Percentiles rank a stretch among this genome's conserved stretches.
Evolutionary conservation across 2,113 vertebrate species (phyloP).

Genomic region (Centrocercus urophasianus): DNA sequence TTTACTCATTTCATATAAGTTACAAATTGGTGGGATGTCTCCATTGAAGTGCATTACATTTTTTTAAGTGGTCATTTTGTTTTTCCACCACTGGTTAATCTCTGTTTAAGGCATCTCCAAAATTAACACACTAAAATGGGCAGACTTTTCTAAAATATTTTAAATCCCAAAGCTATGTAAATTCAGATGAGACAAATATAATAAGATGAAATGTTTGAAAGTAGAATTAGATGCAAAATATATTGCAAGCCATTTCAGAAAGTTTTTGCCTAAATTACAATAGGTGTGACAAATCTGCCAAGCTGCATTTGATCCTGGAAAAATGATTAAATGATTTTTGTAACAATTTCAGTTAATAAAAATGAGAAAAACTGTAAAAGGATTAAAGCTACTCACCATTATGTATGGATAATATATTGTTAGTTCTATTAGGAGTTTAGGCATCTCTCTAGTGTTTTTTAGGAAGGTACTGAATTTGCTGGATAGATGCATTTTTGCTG

Average conservation of each 20-base stretch:
- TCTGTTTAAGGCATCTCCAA: fast-evolving
- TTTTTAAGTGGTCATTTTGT: fast-evolving
- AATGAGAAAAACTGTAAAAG: background rate
- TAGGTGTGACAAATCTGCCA: background rate
- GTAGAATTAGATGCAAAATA: background rate
- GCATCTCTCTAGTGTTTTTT: background rate
- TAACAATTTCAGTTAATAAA: background rate
- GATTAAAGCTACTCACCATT: background rate
- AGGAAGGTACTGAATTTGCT: background rate
- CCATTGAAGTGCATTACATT: background rate
- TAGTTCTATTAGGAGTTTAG: background rate
- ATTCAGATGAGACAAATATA: background rate
- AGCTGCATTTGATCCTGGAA: background rate
- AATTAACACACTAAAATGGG: background rate
- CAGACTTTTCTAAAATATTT: background rate
- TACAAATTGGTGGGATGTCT: fast-evolving
- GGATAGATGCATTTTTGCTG: background rate
- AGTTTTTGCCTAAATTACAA: background rate
- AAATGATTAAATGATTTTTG: background rate
- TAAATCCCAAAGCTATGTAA: background rate
- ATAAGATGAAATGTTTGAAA: background rate
- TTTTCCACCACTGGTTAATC: background rate
- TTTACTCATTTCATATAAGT: background rate
- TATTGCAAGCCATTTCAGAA: fast-evolving
- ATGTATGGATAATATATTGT: background rate